These are phyloP conservation scores for Leptosomus discolor DNA, from an alignment of 2,113 vertebrate genomes.

Conservation along the genomic window DNA sequence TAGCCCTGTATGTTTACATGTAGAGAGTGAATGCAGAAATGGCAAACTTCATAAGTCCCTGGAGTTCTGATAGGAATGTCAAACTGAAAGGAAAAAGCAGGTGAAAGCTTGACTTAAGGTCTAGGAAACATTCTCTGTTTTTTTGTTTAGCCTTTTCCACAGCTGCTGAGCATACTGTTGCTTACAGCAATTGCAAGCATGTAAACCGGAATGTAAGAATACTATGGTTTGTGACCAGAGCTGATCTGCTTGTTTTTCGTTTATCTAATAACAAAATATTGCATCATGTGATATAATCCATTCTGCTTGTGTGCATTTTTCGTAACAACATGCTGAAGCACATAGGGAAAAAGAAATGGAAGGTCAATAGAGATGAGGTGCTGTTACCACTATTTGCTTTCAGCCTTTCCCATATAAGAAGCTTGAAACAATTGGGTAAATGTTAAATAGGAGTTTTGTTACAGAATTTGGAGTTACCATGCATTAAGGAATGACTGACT, in stretches of 20 bases:
- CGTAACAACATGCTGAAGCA: not conserved
- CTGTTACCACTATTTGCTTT: not conserved
- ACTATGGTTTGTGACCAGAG: not conserved
- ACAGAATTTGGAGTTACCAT: not conserved
- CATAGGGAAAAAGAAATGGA: not conserved
- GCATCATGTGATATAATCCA: not conserved
- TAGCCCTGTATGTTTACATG: fast-evolving
- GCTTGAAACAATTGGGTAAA: not conserved
- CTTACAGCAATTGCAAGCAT: not conserved
- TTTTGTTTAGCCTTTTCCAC: not conserved
- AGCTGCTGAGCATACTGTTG: not conserved
- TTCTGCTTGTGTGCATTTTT: not conserved
- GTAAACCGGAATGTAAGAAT: not conserved
- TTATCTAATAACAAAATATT: not conserved
- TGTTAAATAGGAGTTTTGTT: not conserved
- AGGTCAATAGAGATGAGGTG: not conserved
- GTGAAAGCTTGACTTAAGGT: not conserved
- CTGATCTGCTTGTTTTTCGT: not conserved
- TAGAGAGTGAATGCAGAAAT: not conserved
- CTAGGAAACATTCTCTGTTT: not conserved
- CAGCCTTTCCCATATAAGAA: not conserved
- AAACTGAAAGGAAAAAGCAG: not conserved
- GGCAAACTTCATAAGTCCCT: not conserved
- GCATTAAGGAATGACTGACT: not conserved
- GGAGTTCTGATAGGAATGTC: not conserved